Evolutionary conservation across 2,113 vertebrate species (phyloP).

Genomic region (Lichenostomus cassidix): DNA sequence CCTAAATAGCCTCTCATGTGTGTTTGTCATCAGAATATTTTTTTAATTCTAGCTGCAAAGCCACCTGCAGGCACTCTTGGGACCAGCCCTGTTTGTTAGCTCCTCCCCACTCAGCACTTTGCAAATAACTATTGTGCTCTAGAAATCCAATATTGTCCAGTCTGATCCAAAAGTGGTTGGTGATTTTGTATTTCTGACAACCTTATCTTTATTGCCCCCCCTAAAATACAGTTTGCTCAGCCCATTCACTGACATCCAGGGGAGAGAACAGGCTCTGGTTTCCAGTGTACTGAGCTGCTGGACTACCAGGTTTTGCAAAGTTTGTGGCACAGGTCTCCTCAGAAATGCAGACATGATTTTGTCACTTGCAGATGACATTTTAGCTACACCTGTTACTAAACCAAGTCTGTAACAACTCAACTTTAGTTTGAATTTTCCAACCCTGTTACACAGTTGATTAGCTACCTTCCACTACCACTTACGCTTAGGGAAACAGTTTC

Average conservation of each 20-base stretch:
- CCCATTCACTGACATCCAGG: neutral
- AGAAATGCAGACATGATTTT: neutral
- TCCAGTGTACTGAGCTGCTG: neutral
- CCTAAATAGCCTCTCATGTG: slow-evolving; percentile 25
- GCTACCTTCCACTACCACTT: neutral
- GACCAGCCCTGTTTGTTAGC: neutral
- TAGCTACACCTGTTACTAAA: neutral
- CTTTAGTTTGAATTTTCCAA: neutral
- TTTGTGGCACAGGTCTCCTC: neutral
- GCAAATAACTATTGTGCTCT: neutral
- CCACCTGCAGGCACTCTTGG: neutral
- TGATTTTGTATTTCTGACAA: neutral
- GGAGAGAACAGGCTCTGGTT: neutral
- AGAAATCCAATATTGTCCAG: neutral
- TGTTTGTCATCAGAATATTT: slow-evolving; percentile 14
- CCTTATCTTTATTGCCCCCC: neutral
- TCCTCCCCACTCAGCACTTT: neutral
- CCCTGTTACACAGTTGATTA: neutral
- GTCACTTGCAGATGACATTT: neutral
- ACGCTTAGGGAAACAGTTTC: neutral
- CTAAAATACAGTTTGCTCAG: neutral
- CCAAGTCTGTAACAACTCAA: neutral
- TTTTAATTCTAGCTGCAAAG: slow-evolving; percentile 4
- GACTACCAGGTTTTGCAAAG: neutral
- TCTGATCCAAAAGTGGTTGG: neutral